Evolutionary conservation across 2,797 vertebrate species (phyloP).

Genomic region (Coendou prehensilis): DNA sequence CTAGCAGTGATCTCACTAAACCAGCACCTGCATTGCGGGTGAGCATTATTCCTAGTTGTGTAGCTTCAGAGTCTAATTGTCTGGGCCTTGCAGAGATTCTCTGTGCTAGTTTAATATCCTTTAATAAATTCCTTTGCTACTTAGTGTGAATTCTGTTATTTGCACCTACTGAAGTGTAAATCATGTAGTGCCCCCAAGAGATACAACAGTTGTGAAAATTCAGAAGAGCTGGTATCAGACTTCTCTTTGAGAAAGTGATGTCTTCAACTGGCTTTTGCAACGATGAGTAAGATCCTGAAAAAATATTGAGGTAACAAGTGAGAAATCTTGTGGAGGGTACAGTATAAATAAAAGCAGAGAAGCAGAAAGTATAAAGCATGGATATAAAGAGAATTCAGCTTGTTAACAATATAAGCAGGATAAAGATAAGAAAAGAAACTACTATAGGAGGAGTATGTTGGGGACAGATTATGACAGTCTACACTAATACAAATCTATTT

Average conservation of each 20-base stretch:
- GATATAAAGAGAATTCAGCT: background rate
- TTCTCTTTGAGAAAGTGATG: background rate
- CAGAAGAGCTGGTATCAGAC: background rate
- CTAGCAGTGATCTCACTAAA: background rate
- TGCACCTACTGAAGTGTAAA: background rate
- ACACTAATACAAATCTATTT: background rate
- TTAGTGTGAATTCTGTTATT: background rate
- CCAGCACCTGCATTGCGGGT: too few species aligned
- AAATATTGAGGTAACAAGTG: background rate
- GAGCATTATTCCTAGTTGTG: background rate
- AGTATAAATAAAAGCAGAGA: background rate
- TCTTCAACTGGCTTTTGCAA: conserved; percentile 1
- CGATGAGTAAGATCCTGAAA: background rate
- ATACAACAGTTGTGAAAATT: background rate
- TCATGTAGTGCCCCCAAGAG: background rate
- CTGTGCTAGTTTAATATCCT: background rate
- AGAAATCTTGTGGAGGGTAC: background rate
- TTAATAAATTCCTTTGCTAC: background rate
- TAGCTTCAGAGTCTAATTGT: background rate
- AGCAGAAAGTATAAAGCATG: background rate
- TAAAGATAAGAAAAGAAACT: background rate
- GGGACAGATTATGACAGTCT: background rate
- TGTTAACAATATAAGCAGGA: background rate
- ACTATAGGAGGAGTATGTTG: background rate
- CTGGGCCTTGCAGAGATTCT: background rate